These are phyloP conservation scores for Coelinius sp. DNA, from an alignment of 2,888 invertebrate genomes.

Conservation along the genomic window DNA sequence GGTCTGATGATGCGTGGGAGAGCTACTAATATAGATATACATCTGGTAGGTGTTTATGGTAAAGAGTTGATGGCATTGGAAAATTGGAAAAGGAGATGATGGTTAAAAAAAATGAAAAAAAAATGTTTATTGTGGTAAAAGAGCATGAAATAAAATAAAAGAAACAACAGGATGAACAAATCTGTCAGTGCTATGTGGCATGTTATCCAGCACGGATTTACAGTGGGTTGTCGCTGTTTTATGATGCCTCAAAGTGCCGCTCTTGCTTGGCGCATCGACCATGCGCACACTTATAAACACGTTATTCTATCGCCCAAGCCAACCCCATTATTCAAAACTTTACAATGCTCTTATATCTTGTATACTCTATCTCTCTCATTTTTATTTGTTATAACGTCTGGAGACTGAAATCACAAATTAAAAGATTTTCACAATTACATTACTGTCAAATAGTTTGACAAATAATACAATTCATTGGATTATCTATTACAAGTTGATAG, in stretches of 20 bases:
- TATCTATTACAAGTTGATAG: background rate
- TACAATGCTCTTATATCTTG: constrained; percentile 51
- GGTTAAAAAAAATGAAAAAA: constrained; percentile 19
- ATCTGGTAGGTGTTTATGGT: constrained; percentile 59
- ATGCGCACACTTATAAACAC: constrained; percentile 60
- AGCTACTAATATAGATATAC: constrained; percentile 49
- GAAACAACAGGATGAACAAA: constrained; percentile 52
- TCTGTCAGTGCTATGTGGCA: constrained; percentile 65
- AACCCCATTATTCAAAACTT: constrained; percentile 62
- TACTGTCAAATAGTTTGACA: background rate
- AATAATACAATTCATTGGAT: constrained; percentile 15
- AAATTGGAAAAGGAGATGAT: background rate
- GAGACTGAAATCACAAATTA: constrained; percentile 46
- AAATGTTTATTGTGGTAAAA: constrained; percentile 21
- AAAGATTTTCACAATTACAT: constrained; percentile 42
- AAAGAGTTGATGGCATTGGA: constrained; percentile 37
- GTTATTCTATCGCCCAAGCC: constrained; percentile 56
- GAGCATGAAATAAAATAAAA: constrained; percentile 37
- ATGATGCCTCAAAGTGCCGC: constrained; percentile 69
- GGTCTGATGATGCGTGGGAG: constrained; percentile 62
- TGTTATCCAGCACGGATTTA: constrained; percentile 61
- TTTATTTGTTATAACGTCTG: background rate
- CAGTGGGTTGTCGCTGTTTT: constrained; percentile 66
- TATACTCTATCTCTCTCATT: constrained; percentile 22
- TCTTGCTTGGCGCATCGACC: constrained; percentile 47